phyloP scores from a whole-genome alignment of 64 coral and sea anemone species.

The Stichodactyla mertensii region DNA sequence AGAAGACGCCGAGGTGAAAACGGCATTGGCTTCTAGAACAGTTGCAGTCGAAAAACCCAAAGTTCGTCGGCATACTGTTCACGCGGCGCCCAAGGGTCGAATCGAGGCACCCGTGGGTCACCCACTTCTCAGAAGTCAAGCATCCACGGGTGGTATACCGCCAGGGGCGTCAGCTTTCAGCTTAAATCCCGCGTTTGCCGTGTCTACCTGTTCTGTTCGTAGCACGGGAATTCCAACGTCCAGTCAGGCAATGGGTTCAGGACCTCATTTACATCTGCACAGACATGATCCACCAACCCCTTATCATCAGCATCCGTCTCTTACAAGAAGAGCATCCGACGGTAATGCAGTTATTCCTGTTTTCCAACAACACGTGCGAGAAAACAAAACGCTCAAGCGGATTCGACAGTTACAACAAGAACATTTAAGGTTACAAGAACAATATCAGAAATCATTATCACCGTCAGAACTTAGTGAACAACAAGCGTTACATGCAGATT shows the following conservation, averaged over 20 bases:
- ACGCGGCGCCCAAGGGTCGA: conserved; percentile 53
- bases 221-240: background rate
- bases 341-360: conserved; percentile 74
- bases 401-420: conserved; percentile 84
- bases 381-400: conserved; percentile 52
- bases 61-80: conserved; percentile 77
- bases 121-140: conserved; percentile 42
- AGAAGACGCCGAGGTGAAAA: conserved; percentile 27
- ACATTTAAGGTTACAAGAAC: conserved; percentile 92
- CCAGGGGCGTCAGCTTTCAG: conserved; percentile 31
- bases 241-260: background rate
- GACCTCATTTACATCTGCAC: conserved; percentile 16
- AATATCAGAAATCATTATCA: conserved; percentile 87
- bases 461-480: conserved; percentile 78
- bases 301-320: conserved; percentile 17
- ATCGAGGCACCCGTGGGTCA: conserved; percentile 55
- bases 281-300: background rate
- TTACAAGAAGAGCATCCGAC: conserved; percentile 81
- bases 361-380: conserved; percentile 77
- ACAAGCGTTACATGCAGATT: conserved; percentile 76
- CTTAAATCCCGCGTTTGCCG: background rate
- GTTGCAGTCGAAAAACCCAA: conserved; percentile 25
- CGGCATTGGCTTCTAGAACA: background rate
- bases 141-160: conserved; percentile 35
- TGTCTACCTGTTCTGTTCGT: conserved; percentile 5